Evolutionary conservation across 30 jellyfish, hydroid and myxozoan genomes (phyloP).

Genomic region (Morbakka virulenta): DNA sequence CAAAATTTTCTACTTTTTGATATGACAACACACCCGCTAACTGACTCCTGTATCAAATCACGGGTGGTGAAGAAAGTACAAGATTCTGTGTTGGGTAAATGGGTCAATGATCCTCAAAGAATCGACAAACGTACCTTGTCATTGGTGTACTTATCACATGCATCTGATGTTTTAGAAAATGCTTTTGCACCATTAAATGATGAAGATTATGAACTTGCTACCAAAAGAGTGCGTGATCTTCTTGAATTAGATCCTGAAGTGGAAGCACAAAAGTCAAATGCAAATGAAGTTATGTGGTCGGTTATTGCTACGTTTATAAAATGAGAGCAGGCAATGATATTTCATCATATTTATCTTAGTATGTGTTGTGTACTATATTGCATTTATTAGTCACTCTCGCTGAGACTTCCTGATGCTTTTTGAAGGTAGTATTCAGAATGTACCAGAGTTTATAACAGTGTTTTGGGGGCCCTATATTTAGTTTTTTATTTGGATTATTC

Average conservation of each 20-base stretch:
- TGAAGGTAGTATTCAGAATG: too few relatives aligned
- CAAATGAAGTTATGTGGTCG: conserved; percentile 99
- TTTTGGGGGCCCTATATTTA: too few relatives aligned
- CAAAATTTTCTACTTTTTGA: conserved; percentile 92
- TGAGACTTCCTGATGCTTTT: too few relatives aligned
- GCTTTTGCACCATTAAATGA: conserved; percentile 98
- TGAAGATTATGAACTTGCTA: conserved; percentile 96
- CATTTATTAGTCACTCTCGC: too few relatives aligned
- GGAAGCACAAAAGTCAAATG: conserved; percentile 85
- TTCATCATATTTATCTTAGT: too few relatives aligned
- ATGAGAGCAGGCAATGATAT: conserved; percentile 5
- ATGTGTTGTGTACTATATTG: too few relatives aligned
- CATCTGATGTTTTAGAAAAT: conserved; percentile 93
- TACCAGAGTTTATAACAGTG: too few relatives aligned
- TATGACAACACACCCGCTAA: conserved; percentile 97
- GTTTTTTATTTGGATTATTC: too few relatives aligned
- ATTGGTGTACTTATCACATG: conserved; percentile 88
- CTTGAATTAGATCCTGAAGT: conserved; percentile 96
- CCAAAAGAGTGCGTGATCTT: conserved; percentile 92
- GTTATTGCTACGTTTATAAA: conserved; percentile 93
- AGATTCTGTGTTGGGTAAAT: conserved; percentile 79
- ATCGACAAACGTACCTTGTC: conserved; percentile 95
- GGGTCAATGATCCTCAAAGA: conserved; percentile 99
- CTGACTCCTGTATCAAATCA: conserved; percentile 75
- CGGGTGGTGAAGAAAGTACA: conserved; percentile 88